Conservation (phyloP, 1,140 invertebrate genomes). For the Cephus cinctus region DNA sequence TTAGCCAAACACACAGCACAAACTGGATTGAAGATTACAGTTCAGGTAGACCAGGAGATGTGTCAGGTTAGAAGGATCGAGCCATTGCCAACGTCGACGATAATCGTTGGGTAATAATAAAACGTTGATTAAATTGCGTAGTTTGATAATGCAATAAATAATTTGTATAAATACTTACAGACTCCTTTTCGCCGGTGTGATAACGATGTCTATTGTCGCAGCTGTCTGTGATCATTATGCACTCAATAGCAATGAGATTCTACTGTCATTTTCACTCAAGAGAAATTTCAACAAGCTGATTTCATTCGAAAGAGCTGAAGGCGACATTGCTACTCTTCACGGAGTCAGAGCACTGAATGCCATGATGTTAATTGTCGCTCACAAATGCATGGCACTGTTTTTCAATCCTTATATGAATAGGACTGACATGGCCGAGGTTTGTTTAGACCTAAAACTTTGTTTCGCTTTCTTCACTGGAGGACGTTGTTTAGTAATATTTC, state of each 20-base stretch:
- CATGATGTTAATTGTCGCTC: conserved; percentile 63
- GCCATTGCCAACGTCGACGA: conserved; percentile 45
- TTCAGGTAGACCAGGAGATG: conserved; percentile 62
- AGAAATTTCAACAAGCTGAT: conserved; percentile 61
- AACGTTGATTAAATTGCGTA: background rate
- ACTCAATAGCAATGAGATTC: conserved; percentile 40
- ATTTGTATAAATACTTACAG: conserved; percentile 28
- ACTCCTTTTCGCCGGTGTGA: conserved; percentile 36
- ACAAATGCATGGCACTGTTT: conserved; percentile 74
- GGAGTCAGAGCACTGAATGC: conserved; percentile 70
- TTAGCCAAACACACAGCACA: conserved; percentile 47
- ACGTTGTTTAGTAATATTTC: background rate
- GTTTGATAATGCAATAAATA: background rate
- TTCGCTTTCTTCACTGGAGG: background rate
- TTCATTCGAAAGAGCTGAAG: conserved; percentile 55
- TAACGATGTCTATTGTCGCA: conserved; percentile 36
- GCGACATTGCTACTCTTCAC: conserved; percentile 66
- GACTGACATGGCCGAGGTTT: conserved; percentile 67
- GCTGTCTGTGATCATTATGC: conserved; percentile 43
- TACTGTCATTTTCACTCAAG: conserved; percentile 67
- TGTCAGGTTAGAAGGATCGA: conserved; percentile 55
- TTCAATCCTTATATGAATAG: conserved; percentile 71
- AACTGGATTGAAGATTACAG: conserved; percentile 56
- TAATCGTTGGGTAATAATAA: conserved; percentile 53
- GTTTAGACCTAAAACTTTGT: background rate